Evolutionary conservation across 2,113 vertebrate species (phyloP).

Genomic region (Odontophorus gujanensis): DNA sequence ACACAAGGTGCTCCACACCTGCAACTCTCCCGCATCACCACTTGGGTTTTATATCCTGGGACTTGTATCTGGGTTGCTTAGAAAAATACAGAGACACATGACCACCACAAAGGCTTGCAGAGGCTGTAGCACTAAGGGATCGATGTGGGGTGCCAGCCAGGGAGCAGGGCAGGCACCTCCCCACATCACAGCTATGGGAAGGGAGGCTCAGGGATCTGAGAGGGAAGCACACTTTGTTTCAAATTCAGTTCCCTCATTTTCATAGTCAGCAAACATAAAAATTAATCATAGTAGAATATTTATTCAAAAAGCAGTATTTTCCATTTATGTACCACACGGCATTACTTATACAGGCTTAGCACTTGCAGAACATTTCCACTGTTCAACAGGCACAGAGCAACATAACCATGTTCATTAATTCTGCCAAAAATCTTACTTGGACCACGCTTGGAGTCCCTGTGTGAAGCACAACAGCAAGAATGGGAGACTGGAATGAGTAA

Average conservation of each 20-base stretch:
- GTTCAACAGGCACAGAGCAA: not conserved
- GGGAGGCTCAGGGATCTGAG: not conserved
- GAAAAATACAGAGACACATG: not conserved
- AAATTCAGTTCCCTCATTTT: not conserved
- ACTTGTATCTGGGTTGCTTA: not conserved
- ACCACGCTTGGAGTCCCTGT: not conserved
- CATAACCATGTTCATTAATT: not conserved
- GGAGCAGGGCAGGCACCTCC: fast-evolving
- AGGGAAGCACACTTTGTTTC: not conserved
- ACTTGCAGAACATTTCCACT: not conserved
- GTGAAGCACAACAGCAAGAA: not conserved
- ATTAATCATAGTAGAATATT: not conserved
- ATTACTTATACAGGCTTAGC: not conserved
- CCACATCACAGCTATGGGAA: fast-evolving
- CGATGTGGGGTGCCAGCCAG: not conserved
- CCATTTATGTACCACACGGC: not conserved
- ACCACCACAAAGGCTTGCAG: fast-evolving
- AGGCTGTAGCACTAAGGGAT: not conserved
- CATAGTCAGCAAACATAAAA: not conserved
- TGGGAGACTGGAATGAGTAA: not conserved
- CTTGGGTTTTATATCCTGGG: not conserved
- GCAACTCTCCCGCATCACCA: fast-evolving
- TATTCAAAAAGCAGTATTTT: not conserved
- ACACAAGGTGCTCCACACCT: not conserved
- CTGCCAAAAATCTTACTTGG: not conserved